phyloP scores from a whole-genome alignment of 1,140 invertebrate genomes.

The Bradysia coprophila region DNA sequence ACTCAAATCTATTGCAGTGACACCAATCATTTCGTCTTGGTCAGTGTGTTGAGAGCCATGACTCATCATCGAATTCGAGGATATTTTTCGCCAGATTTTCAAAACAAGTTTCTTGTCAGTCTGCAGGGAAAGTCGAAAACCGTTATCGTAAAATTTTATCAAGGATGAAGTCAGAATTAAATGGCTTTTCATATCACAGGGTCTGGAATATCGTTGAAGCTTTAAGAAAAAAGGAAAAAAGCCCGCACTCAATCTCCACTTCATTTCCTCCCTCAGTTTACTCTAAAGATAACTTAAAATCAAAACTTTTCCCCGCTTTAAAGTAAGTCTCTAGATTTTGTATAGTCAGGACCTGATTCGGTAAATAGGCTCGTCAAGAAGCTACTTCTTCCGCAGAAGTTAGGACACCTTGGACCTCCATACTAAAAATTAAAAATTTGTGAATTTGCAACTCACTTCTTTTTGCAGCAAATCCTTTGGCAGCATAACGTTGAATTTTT shows the following conservation, averaged over 20 bases:
- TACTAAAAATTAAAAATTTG: too few species aligned
- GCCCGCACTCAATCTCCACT: constrained; percentile 5
- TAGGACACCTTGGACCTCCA: too few species aligned
- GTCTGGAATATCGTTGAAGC: background rate
- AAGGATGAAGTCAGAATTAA: background rate
- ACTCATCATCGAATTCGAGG: too few species aligned
- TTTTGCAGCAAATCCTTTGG: constrained; percentile 30
- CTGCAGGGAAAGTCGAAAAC: constrained; percentile 22
- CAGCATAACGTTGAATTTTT: constrained; percentile 30
- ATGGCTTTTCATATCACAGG: background rate
- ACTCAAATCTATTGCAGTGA: constrained; percentile 36
- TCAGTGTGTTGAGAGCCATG: too few species aligned
- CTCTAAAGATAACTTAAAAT: too few species aligned
- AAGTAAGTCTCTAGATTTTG: too few species aligned
- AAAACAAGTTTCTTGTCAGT: constrained; percentile 34
- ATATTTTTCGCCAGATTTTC: constrained; percentile 35
- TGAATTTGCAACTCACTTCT: constrained; percentile 26
- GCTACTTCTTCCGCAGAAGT: too few species aligned
- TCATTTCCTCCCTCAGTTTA: too few species aligned
- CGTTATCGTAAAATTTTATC: background rate
- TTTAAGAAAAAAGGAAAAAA: constrained; percentile 3
- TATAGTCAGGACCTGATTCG: too few species aligned
- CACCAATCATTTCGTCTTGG: constrained; percentile 34
- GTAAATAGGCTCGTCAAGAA: too few species aligned
- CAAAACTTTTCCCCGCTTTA: too few species aligned